Evolutionary conservation across 2,113 vertebrate species (phyloP), one percentile per base, ranked within the genome.

Genomic region (Dipodomys spectabilis): DNA sequence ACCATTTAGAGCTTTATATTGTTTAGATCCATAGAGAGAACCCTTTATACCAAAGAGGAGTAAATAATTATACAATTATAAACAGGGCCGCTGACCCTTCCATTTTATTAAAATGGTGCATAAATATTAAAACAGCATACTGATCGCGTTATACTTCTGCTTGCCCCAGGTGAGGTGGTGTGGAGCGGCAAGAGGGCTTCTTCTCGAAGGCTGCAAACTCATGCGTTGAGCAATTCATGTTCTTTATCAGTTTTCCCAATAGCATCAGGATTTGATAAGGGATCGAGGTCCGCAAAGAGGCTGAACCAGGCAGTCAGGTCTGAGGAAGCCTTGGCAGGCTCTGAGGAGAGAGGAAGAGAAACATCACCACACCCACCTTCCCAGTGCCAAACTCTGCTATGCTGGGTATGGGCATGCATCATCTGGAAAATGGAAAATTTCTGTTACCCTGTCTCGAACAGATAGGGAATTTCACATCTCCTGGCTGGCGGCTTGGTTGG

Each of bases 231-330:
- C 91, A 99, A 98, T 96, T 99, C 98, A 0, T 99, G 99, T 95
- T 99, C 99, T 91, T 98, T 97, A 96, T 98, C 98, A 0, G 98
- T 99, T 97, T 98, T 99, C 82, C 99, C 99, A 57, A 99, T 97
- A 5, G 99, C 98, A 4, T 99, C 99, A 1, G 99, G 99, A 94
- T 99, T 99, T 79, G 99, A 99, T 93, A 99, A 98, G 0, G 99
- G 99, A 97, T 99, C 99, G 95, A 99, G 97, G 96, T 99, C 99
- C 2, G 99, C 99, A 67, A 99, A 99, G 93, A 99, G 99, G 98
- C 98, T 99, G 98, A 99, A 99, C 99, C 99, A 99, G 15, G 99
- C 98, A 1, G 98, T 99, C 95, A 99, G 98, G 95, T 99, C 99
- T 91, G 98, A 99, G 95, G 98, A 95, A 18, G 92, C 96, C 96